Evolutionary conservation across 2,888 invertebrate genomes (phyloP), one percentile per base, ranked within the genome.

Genomic region (Coleophora flavipennella): DNA sequence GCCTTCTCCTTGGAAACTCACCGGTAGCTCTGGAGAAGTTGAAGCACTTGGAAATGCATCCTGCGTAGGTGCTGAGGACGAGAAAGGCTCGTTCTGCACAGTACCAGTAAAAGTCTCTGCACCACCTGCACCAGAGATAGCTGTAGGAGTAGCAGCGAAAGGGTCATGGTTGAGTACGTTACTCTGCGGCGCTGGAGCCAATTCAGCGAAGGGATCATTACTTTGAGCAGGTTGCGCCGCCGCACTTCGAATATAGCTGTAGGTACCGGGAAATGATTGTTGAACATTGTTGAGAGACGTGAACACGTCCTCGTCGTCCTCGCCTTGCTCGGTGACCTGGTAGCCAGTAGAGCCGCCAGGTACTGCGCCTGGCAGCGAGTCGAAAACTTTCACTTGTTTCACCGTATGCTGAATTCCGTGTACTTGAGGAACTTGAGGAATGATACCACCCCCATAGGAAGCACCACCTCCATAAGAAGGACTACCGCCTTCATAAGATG

Each of bases 321-420:
- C 73, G 0, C 65, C 75, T 31, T 78, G 62, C 48, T 85, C 85
- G 1, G 76, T 84, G 1, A 85, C 85, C 56, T 83, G 65, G 43
- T 85, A 85, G 1, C 81, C 79, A 20, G 63, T 55, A 1, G 51
- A 45, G 0, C 44, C 52, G 2, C 54, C 57, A 0, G 73, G 73
- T 29, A 78, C 33, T 0, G 57, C 63, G 0, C 73, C 76, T 0
- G 81, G 81, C 9, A 70, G 47, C 0, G 78, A 74, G 41, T 80
- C 81, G 41, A 59, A 81, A 4, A 84, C 79, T 46, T 85, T 77
- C 1, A 80, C 74, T 53, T 85, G 75, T 45, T 77, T 77, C 2
- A 84, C 71, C 7, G 83, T 81, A 41, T 84, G 84, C 6, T 59
- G 57, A 6, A 70, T 50, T 8, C 72, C 72, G 33, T 55, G 67